These are phyloP conservation scores for Phasia obesa DNA, from an alignment of 2,888 invertebrate species.

Conservation along the genomic window DNA sequence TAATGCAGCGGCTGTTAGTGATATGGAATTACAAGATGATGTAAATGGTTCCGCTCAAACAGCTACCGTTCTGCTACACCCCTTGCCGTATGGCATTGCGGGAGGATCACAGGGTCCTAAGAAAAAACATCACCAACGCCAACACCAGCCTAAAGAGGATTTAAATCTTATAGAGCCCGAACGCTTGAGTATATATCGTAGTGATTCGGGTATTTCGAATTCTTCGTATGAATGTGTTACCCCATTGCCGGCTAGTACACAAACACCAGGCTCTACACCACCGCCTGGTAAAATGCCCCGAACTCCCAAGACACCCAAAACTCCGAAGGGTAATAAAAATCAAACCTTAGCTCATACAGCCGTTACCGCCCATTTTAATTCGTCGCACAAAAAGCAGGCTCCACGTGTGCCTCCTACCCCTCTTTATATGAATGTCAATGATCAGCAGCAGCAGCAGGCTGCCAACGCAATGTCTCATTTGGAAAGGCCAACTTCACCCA, in stretches of 20 bases:
- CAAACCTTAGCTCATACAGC: conserved; percentile 62
- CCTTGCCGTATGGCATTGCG: conserved; percentile 72
- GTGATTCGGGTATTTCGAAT: conserved; percentile 82
- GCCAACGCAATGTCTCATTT: conserved; percentile 40
- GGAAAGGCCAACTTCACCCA: conserved; percentile 73
- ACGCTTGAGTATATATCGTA: conserved; percentile 81
- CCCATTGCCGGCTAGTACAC: conserved; percentile 82
- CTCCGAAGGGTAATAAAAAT: conserved; percentile 71
- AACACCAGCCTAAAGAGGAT: conserved; percentile 79
- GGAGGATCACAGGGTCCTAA: conserved; percentile 76
- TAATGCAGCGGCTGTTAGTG: conserved; percentile 79
- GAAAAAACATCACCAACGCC: conserved; percentile 80
- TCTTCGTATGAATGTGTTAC: conserved; percentile 84
- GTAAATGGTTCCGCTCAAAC: conserved; percentile 61
- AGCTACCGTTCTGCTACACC: conserved; percentile 76
- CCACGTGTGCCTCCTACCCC: conserved; percentile 72
- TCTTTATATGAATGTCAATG: conserved; percentile 77
- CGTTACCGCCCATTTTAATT: conserved; percentile 65
- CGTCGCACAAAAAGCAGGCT: conserved; percentile 68
- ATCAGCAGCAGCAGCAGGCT: conserved; percentile 68
- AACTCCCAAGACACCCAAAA: conserved; percentile 73
- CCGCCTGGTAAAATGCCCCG: conserved; percentile 64
- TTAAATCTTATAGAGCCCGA: conserved; percentile 81
- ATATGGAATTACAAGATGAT: conserved; percentile 74
- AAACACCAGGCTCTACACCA: conserved; percentile 49